Conservation (phyloP, 2,113 vertebrate species). For the Diadophis punctatus region DNA sequence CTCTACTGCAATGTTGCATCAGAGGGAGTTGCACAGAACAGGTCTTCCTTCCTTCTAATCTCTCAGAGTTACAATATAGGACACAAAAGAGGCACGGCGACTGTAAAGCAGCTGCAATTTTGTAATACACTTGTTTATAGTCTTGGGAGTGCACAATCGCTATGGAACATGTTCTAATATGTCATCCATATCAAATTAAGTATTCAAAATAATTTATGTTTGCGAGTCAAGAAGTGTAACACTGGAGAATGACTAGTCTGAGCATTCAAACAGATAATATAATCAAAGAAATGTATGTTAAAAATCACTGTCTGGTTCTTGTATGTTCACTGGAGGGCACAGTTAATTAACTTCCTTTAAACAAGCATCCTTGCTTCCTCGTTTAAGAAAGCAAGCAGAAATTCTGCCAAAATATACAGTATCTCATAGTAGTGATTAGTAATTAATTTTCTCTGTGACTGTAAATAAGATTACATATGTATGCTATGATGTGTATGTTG, state of each 20-base stretch:
- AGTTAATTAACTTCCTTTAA: not conserved
- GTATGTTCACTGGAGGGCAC: not conserved
- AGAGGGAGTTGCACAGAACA: not conserved
- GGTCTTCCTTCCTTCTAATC: not conserved
- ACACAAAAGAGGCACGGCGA: slow-evolving; percentile 1
- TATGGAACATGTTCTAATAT: slow-evolving; percentile 2
- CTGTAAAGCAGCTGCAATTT: not conserved
- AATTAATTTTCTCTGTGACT: not conserved
- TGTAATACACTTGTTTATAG: not conserved
- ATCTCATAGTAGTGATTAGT: not conserved
- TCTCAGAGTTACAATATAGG: not conserved
- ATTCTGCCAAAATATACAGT: not conserved
- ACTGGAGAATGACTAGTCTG: not conserved
- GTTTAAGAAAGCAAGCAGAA: slow-evolving; percentile 8
- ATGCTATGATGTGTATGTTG: not conserved
- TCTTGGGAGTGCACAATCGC: not conserved
- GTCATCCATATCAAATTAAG: not conserved
- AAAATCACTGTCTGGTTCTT: not conserved
- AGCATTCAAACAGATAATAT: not conserved
- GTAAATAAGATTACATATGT: not conserved
- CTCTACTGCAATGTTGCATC: not conserved
- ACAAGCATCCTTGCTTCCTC: not conserved
- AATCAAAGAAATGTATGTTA: rapidly evolving
- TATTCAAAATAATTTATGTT: not conserved
- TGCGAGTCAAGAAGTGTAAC: not conserved